These are phyloP conservation scores for Pollenia amentaria DNA, from an alignment of 2,888 invertebrate genomes.

Conservation along the genomic window DNA sequence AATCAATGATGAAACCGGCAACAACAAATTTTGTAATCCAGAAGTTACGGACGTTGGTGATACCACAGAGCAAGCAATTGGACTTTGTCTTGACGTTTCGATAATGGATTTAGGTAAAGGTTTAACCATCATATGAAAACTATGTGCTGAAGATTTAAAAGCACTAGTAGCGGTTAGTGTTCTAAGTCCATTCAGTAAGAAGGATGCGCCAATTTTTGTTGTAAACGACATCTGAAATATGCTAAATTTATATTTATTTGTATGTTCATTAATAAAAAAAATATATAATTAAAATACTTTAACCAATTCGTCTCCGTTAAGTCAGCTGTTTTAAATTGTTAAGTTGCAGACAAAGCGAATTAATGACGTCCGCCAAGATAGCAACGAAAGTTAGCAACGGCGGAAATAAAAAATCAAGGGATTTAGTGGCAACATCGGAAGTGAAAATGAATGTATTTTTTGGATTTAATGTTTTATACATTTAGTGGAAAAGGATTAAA, in stretches of 20 bases:
- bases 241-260: neutral
- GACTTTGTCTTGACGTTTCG: conserved; percentile 46
- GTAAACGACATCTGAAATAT: conserved; percentile 79
- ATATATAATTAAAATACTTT: too few species aligned
- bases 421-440: too few species aligned
- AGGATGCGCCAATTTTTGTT: conserved; percentile 73
- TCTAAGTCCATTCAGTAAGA: conserved; percentile 64
- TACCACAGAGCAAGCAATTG: conserved; percentile 25
- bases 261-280: neutral
- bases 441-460: too few species aligned
- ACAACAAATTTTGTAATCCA: conserved; percentile 74
- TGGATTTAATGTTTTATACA: too few species aligned
- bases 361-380: too few species aligned
- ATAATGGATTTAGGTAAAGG: conserved; percentile 68
- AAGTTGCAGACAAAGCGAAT: too few species aligned
- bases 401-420: too few species aligned
- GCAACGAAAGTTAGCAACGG: too few species aligned
- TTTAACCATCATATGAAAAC: conserved; percentile 79
- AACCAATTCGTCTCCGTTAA: too few species aligned
- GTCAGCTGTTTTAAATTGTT: too few species aligned
- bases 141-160: conserved; percentile 63
- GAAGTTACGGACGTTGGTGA: conserved; percentile 49
- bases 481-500: too few species aligned
- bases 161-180: conserved; percentile 54
- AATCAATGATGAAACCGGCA: conserved; percentile 79